These are phyloP conservation scores for Crioceris asparagi DNA, from an alignment of 2,888 invertebrate genomes.

Conservation along the genomic window DNA sequence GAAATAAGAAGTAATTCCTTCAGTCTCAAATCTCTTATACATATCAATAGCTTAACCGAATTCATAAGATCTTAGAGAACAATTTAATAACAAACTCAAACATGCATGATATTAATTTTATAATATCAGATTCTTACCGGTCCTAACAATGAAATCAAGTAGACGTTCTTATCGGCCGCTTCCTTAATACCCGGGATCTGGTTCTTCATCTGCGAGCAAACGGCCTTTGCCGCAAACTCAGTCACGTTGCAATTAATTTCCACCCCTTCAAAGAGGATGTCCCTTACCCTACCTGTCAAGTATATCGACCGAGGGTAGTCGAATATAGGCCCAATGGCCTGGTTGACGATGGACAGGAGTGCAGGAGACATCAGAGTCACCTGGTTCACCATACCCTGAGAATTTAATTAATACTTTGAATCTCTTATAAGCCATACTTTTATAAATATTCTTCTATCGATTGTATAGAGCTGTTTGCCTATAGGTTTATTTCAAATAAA, in stretches of 20 bases:
- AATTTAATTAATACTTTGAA: too few relatives aligned
- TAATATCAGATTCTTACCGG: too few relatives aligned
- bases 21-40: too few relatives aligned
- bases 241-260: constrained; percentile 60
- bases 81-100: too few relatives aligned
- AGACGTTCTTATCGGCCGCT: constrained; percentile 50
- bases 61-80: too few relatives aligned
- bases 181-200: constrained; percentile 45
- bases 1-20: too few relatives aligned
- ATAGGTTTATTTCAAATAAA: too few relatives aligned
- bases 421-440: too few relatives aligned
- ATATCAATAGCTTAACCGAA: too few relatives aligned
- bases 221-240: constrained; percentile 64
- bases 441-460: too few relatives aligned
- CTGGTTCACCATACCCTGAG: constrained; percentile 45
- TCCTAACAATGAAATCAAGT: constrained; percentile 64
- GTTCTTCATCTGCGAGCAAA: constrained; percentile 57
- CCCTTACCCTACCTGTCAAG: constrained; percentile 52
- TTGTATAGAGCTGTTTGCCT: too few relatives aligned
- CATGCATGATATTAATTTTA: too few relatives aligned
- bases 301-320: constrained; percentile 52
- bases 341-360: constrained; percentile 54
- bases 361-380: constrained; percentile 52
- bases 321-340: constrained; percentile 59
- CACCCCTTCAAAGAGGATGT: constrained; percentile 64